Conservation (phyloP, 1,140 invertebrate genomes). For the Dermatophagoides farinae region DNA sequence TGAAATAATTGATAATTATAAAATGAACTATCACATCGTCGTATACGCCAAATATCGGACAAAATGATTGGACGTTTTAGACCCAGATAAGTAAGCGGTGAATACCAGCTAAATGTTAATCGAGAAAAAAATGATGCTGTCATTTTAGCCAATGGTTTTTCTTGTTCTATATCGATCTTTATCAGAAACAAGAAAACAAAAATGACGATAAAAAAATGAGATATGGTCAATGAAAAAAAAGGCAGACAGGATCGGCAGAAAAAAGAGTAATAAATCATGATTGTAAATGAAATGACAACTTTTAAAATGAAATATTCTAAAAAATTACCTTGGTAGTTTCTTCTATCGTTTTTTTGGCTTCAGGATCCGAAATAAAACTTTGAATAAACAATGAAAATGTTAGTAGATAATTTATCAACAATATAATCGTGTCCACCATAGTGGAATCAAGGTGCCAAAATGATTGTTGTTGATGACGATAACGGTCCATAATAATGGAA, state of each 20-base stretch:
- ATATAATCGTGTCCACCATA: background rate
- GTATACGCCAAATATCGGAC: conserved; percentile 2
- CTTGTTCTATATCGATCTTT: background rate
- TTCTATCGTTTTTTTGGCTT: background rate
- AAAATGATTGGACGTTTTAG: conserved; percentile 3
- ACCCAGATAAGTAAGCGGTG: conserved; percentile 1
- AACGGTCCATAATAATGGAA: background rate
- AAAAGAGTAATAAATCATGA: no score
- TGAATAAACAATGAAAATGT: background rate
- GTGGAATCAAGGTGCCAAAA: background rate
- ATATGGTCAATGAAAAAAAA: no score
- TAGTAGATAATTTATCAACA: conserved; percentile 3
- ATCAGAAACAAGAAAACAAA: background rate
- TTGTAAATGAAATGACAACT: no score
- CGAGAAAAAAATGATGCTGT: conserved; percentile 63
- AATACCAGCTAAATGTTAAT: conserved; percentile 28
- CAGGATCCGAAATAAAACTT: conserved; percentile 1
- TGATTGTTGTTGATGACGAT: no score
- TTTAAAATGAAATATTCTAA: no score
- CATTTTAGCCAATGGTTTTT: conserved; percentile 49
- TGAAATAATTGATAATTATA: conserved; percentile 5
- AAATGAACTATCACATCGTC: background rate
- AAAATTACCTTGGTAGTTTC: no score
- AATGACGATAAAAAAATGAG: no score
- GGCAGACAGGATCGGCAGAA: background rate